Evolutionary conservation across 2,888 invertebrate species (phyloP), one percentile per base, ranked within the genome.

Genomic region (Trichacis sp.): DNA sequence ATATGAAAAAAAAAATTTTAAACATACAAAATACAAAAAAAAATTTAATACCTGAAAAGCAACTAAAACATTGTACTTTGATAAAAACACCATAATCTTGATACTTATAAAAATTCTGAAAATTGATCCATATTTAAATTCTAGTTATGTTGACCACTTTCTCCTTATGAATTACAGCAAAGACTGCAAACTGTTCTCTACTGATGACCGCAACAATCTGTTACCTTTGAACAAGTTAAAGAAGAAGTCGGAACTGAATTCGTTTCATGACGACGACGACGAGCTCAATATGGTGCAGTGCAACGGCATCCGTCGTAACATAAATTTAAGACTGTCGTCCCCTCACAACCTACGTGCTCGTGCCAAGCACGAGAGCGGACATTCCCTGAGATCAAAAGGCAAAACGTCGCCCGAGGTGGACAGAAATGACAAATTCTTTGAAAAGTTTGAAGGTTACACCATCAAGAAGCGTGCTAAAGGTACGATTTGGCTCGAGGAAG

Each of bases 401-500:
- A 81, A 78, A 47, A 79, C 83, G 0, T 78, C 78, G 76, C 74
- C 75, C 57, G 84, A 82, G n/a, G 71, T 76, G 0, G 79, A 81
- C 1, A 69, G 62, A 4, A 48, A 49, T 40, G 71, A 72, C 6
- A 73, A 73, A 38, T 38, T 79, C 33, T 82, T 80, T 45, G 82
- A 84, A 5, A 84, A 82, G 19, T 80, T 78, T 2, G 81, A 82
- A 50, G 81, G 81, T 11, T 82, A 74, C 45, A 82, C 79, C 1
- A 82, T 84, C 19, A 84, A 82, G 48, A 84, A 84, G 24, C 80
- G 84, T 11, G 71, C 83, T 0, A 84, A 84, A 57, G 84, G 84
- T n/a, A 83, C 82, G 2, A 81, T 83, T 40, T 84, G 84, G 84
- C 77, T 84, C 24, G 84, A 82, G 49, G 82, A 83, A 46, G 80